Percentiles rank a stretch among this genome's conserved stretches.
Evolutionary conservation across 2,113 vertebrate genomes (phyloP).

Genomic region (Cryptotis parvus): DNA sequence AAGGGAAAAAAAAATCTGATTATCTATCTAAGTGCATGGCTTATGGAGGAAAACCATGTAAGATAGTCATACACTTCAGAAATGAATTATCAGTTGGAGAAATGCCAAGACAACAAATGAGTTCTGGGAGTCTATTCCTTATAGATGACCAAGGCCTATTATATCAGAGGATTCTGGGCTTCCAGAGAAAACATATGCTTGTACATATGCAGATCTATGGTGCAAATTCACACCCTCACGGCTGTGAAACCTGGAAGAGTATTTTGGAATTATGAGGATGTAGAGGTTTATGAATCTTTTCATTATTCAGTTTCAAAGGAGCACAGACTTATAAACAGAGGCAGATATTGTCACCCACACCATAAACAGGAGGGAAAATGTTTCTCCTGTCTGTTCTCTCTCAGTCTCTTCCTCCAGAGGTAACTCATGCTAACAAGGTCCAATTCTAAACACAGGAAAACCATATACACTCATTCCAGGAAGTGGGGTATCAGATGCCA

Average conservation of each 20-base stretch:
- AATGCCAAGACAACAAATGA: not conserved
- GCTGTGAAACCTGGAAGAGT: not conserved
- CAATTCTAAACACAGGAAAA: not conserved
- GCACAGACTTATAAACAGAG: not conserved
- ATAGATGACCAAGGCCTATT: not conserved
- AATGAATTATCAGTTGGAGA: not conserved
- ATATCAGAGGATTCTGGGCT: not conserved
- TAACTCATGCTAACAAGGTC: not conserved
- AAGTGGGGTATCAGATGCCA: not conserved
- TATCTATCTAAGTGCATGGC: not conserved
- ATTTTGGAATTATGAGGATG: not conserved
- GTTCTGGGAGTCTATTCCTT: not conserved
- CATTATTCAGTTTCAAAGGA: slow-evolving; percentile 1
- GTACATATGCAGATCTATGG: not conserved
- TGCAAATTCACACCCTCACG: not conserved
- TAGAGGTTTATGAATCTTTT: not conserved
- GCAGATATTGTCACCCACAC: not conserved
- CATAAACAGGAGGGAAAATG: not conserved
- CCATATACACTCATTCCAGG: not conserved
- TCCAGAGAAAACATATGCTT: not conserved
- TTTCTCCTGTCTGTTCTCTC: not conserved
- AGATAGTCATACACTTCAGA: not conserved
- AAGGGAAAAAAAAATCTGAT: not conserved
- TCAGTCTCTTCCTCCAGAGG: not conserved
- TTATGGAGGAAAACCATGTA: not conserved